These are phyloP conservation scores for Cydia strobilella DNA, from an alignment of 1,140 invertebrate genomes.

Conservation along the genomic window DNA sequence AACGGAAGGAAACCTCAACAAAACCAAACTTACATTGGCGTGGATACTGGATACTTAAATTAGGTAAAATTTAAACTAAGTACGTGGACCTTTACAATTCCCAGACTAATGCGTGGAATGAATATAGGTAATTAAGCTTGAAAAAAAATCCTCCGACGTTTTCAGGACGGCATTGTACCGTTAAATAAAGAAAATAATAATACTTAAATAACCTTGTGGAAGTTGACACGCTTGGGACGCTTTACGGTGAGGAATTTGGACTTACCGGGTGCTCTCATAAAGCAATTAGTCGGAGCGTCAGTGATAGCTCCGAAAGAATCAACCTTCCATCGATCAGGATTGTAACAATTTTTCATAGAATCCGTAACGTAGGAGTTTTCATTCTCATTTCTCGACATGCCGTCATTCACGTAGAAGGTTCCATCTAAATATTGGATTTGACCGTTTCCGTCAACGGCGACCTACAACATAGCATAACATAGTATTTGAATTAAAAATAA, in stretches of 20 bases:
- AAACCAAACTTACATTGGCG: no score
- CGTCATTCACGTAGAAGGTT: constrained; percentile 82
- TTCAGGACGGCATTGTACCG: no score
- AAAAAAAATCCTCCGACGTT: no score
- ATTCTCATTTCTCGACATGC: constrained; percentile 80
- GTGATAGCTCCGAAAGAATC: constrained; percentile 79
- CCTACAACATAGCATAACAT: constrained; percentile 42
- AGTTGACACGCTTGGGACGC: neutral
- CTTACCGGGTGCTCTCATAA: constrained; percentile 55
- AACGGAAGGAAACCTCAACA: no score
- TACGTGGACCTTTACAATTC: no score
- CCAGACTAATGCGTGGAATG: no score
- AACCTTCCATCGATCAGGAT: constrained; percentile 78
- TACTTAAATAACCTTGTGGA: neutral
- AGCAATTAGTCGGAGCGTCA: constrained; percentile 82
- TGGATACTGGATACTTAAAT: no score
- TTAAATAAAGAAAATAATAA: no score
- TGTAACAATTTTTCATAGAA: constrained; percentile 81
- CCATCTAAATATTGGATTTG: constrained; percentile 82
- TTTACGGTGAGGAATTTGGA: neutral
- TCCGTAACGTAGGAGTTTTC: constrained; percentile 54
- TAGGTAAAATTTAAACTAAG: no score
- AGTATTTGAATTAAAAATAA: neutral
- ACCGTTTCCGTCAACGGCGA: constrained; percentile 82
- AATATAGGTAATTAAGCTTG: no score